phyloP scores from a whole-genome alignment of 2,113 vertebrate species.

The Stegostoma tigrinum region DNA sequence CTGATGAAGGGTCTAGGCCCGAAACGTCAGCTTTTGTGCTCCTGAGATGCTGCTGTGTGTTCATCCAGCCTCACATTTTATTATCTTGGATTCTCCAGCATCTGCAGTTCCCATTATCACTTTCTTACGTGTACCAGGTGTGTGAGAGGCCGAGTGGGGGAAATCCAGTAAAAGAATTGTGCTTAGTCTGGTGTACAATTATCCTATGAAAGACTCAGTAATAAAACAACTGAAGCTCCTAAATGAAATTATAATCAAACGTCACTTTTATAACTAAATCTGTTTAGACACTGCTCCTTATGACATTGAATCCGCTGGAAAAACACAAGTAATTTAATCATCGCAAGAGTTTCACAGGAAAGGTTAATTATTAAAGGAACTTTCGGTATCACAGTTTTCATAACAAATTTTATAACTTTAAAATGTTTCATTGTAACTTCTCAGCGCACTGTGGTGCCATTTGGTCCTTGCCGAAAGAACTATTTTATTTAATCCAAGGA shows the following conservation, averaged over 20 bases:
- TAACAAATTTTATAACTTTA: not conserved
- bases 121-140: not conserved
- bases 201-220: not conserved
- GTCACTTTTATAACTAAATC: not conserved
- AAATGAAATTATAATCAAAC: not conserved
- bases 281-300: not conserved
- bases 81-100: too few species aligned
- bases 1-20: too few species aligned
- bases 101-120: too few species aligned
- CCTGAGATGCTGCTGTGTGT: too few species aligned
- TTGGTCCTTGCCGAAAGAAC: not conserved
- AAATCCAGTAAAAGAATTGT: not conserved
- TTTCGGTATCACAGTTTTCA: not conserved
- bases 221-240: not conserved
- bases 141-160: not conserved
- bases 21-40: too few species aligned
- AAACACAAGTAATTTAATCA: not conserved
- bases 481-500: not conserved
- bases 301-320: not conserved
- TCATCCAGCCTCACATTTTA: too few species aligned
- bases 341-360: not conserved
- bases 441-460: not conserved
- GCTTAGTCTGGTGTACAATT: not conserved
- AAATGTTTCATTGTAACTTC: not conserved
- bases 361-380: not conserved